phyloP scores from a whole-genome alignment of 92 coral and sea anemone genomes.

The Metridium senile region DNA sequence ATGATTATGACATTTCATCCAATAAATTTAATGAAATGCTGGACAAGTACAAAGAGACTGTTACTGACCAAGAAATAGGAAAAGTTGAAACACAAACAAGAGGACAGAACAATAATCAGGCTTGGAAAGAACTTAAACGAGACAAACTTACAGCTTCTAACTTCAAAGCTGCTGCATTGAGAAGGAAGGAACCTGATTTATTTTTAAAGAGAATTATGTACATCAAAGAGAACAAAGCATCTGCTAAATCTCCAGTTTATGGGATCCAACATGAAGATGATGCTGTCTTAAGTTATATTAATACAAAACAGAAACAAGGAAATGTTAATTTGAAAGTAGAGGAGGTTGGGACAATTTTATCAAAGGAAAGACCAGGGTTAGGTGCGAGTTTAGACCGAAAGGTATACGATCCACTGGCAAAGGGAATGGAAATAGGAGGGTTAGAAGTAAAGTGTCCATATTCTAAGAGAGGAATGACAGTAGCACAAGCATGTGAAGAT shows the following conservation, averaged over 20 bases:
- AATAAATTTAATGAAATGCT: conserved; percentile 41
- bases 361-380: conserved; percentile 51
- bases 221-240: conserved; percentile 2
- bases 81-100: conserved; percentile 50
- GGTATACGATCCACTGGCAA: conserved; percentile 40
- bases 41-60: conserved; percentile 38
- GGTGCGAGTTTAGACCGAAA: conserved; percentile 50
- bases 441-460: conserved; percentile 65
- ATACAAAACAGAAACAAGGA: conserved; percentile 37
- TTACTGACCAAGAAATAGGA: conserved; percentile 37
- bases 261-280: conserved; percentile 40
- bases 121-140: conserved; percentile 43
- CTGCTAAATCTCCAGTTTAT: conserved; percentile 41
- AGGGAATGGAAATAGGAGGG: conserved; percentile 44
- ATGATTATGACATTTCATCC: conserved; percentile 55
- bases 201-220: conserved; percentile 53
- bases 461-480: conserved; percentile 39
- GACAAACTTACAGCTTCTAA: conserved; percentile 50
- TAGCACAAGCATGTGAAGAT: conserved; percentile 43
- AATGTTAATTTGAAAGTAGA: conserved; percentile 32
- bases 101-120: conserved; percentile 44
- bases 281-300: conserved; percentile 46
- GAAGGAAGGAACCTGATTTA: conserved; percentile 51
- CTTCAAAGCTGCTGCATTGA: conserved; percentile 42
- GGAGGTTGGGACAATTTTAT: conserved; percentile 62